Percentiles rank a stretch among this genome's conserved stretches.
Evolutionary conservation across 2,888 invertebrate species (phyloP).

Genomic region (Tachystola acroxantha): DNA sequence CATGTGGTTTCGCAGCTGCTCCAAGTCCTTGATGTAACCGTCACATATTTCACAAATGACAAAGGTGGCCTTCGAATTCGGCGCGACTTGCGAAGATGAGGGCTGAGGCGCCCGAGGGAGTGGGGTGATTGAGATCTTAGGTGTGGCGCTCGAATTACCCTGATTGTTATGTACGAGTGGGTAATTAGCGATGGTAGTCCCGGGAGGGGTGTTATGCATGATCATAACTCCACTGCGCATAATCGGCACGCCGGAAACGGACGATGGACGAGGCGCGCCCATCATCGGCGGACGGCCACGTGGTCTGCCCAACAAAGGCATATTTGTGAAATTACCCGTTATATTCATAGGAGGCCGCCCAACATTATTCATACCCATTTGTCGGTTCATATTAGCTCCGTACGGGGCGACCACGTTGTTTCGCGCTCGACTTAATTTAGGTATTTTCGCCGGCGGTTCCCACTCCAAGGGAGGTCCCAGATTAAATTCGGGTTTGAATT

Average conservation of each 20-base stretch:
- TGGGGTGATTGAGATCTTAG: conserved; percentile 95
- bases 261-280: conserved; percentile 38
- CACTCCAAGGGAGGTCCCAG: conserved; percentile 92
- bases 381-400: conserved; percentile 67
- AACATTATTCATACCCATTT: conserved; percentile 62
- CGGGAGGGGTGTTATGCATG: conserved; percentile 78
- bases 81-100: conserved; percentile 53
- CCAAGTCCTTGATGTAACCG: conserved; percentile 97
- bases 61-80: conserved; percentile 86
- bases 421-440: conserved; percentile 77
- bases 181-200: conserved; percentile 62
- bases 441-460: conserved; percentile 97
- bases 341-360: conserved; percentile 55
- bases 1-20: conserved; percentile 97
- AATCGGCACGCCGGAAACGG: conserved; percentile 67
- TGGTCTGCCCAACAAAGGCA: conserved; percentile 58
- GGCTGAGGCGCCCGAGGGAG: conserved; percentile 84
- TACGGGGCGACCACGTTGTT: conserved; percentile 64
- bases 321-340: conserved; percentile 40
- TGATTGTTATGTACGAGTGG: conserved; percentile 58
- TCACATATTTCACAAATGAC: conserved; percentile 98
- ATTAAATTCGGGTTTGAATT: conserved; percentile 93
- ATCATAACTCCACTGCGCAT: conserved; percentile 82
- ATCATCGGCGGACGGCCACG: conserved; percentile 67
- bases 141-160: conserved; percentile 79